Percentiles rank a stretch among this genome's conserved stretches.
These are phyloP conservation scores for Lethenteron reissneri DNA, from an alignment of 2,113 vertebrate species.

Conservation along the genomic window DNA sequence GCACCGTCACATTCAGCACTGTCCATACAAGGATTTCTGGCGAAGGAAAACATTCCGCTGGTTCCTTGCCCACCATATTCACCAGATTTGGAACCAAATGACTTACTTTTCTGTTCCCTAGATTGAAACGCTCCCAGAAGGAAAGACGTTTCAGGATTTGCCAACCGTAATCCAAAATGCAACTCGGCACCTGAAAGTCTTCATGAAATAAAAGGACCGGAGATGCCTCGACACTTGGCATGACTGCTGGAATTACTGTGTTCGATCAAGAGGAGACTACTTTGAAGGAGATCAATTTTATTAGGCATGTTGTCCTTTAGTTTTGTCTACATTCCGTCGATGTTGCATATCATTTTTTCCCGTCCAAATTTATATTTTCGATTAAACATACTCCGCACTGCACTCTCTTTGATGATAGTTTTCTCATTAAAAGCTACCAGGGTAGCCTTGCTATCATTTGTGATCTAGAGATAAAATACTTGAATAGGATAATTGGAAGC, in stretches of 20 bases:
- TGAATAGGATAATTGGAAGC: too few relatives aligned
- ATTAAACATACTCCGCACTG: too few relatives aligned
- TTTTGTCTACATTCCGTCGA: too few relatives aligned
- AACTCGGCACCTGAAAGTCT: neutral
- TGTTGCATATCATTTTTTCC: too few relatives aligned
- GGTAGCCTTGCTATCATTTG: too few relatives aligned
- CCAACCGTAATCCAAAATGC: constrained; percentile 1
- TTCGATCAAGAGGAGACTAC: neutral
- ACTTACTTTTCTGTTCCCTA: neutral
- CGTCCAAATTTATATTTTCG: too few relatives aligned
- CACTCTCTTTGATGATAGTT: too few relatives aligned
- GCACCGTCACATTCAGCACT: neutral
- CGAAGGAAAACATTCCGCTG: neutral
- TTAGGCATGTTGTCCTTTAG: neutral
- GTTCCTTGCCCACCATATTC: neutral
- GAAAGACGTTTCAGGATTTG: neutral
- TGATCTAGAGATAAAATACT: too few relatives aligned
- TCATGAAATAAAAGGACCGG: neutral
- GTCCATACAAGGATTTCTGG: neutral
- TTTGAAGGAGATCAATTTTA: neutral
- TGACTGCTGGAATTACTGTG: neutral
- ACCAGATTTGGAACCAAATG: neutral
- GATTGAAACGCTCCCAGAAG: neutral
- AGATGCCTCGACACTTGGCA: neutral
- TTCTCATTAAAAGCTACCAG: too few relatives aligned